Conservation (phyloP, 2,113 vertebrate genomes). For the Nyctereutes procyonoides region DNA sequence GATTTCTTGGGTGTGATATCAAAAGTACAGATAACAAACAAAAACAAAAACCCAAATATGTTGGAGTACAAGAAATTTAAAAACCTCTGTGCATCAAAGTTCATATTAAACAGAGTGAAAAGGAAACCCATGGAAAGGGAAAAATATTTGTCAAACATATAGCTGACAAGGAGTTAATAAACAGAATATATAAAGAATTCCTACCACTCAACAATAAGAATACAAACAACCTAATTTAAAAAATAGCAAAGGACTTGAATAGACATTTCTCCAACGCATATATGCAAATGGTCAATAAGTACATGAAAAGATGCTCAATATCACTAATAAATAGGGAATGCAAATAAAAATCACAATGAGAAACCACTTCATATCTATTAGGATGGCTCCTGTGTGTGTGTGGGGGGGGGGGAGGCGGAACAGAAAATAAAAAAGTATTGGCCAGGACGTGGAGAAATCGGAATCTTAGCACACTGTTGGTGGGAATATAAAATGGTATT, state of each 20-base stretch:
- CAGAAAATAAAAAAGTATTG: neutral
- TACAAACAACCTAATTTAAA: neutral
- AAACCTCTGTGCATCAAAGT: neutral
- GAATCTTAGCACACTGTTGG: neutral
- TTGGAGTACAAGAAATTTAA: neutral
- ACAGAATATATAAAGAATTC: neutral
- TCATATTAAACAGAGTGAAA: neutral
- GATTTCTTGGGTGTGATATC: neutral
- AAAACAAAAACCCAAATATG: neutral
- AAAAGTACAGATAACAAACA: neutral
- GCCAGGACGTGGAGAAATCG: neutral
- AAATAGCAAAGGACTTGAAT: neutral
- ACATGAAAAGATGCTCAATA: neutral
- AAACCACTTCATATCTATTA: neutral
- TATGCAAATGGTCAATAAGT: neutral
- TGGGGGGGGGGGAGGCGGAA: no score
- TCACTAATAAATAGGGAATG: neutral
- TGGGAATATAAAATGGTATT: neutral
- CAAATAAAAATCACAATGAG: conserved; percentile 3
- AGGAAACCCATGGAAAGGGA: neutral
- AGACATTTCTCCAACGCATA: neutral
- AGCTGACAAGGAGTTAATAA: neutral
- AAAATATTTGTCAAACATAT: neutral
- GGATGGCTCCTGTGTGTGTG: neutral
- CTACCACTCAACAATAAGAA: neutral